Conservation (phyloP, 2,888 invertebrate genomes). For the Notodonta ziczac region DNA sequence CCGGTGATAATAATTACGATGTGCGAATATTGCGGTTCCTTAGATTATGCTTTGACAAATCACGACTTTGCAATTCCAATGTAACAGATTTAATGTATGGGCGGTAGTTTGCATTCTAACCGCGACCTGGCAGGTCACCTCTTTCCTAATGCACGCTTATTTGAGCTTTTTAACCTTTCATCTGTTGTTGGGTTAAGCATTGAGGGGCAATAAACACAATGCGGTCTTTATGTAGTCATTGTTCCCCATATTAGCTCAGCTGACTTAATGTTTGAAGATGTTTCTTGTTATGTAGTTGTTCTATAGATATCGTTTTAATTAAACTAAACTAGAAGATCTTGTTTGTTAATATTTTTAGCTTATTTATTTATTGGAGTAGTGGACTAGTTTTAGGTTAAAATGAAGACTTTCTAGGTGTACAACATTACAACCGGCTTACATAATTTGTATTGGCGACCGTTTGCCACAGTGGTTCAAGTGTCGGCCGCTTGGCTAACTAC, state of each 20-base stretch:
- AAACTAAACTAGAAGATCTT: background rate
- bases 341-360: no score
- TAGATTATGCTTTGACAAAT: constrained; percentile 85
- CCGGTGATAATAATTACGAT: constrained; percentile 83
- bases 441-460: no score
- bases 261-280: constrained; percentile 3
- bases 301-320: background rate
- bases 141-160: constrained; percentile 85
- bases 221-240: constrained; percentile 68
- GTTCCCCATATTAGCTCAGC: constrained; percentile 59
- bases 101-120: constrained; percentile 85
- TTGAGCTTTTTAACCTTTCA: constrained; percentile 85
- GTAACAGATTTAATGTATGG: constrained; percentile 84
- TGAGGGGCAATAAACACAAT: constrained; percentile 80
- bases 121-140: constrained; percentile 82
- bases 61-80: constrained; percentile 85
- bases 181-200: constrained; percentile 76
- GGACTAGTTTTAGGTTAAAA: no score
- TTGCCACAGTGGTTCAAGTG: no score
- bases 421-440: no score
- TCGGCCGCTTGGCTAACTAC: no score
- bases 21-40: constrained; percentile 83
- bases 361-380: no score
- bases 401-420: no score
- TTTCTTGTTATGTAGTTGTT: background rate